phyloP scores from a whole-genome alignment of 2,113 vertebrate genomes.

The Vulpes vulpes region DNA sequence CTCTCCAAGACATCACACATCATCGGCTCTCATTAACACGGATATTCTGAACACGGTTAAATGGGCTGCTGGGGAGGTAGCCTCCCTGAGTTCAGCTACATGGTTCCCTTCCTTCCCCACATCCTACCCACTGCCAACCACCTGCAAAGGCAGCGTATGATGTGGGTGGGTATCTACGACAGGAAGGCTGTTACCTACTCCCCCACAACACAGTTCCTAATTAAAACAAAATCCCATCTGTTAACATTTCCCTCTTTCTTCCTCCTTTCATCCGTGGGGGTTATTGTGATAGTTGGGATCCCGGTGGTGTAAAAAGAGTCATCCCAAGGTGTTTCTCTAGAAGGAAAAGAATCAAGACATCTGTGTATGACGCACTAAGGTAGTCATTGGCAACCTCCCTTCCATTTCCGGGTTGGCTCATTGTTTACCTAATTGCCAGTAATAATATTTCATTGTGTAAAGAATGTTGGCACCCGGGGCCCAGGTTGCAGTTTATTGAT shows the following conservation, averaged over 20 bases:
- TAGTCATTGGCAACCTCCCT: slow-evolving; percentile 67
- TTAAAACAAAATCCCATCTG: background rate
- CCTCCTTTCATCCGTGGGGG: background rate
- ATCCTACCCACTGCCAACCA: no score
- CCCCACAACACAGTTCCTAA: background rate
- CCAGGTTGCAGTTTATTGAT: slow-evolving; percentile 81
- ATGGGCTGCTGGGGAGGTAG: background rate
- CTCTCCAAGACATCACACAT: background rate
- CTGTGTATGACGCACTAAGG: slow-evolving; percentile 56
- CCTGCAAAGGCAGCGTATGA: background rate
- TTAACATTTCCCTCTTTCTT: background rate
- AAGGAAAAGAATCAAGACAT: slow-evolving; percentile 62
- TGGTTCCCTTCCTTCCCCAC: no score
- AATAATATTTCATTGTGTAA: slow-evolving; percentile 82
- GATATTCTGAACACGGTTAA: background rate
- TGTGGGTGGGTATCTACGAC: background rate
- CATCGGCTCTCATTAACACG: background rate
- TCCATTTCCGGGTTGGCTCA: slow-evolving; percentile 77
- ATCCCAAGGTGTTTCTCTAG: slow-evolving; percentile 55
- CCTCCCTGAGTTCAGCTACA: background rate
- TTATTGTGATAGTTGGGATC: background rate
- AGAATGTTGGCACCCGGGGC: slow-evolving; percentile 78
- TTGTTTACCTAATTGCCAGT: slow-evolving; percentile 82
- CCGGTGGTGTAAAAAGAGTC: background rate
- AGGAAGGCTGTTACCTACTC: background rate